Conservation (phyloP, 1,140 invertebrate genomes). For the Drosophila gunungcola region DNA sequence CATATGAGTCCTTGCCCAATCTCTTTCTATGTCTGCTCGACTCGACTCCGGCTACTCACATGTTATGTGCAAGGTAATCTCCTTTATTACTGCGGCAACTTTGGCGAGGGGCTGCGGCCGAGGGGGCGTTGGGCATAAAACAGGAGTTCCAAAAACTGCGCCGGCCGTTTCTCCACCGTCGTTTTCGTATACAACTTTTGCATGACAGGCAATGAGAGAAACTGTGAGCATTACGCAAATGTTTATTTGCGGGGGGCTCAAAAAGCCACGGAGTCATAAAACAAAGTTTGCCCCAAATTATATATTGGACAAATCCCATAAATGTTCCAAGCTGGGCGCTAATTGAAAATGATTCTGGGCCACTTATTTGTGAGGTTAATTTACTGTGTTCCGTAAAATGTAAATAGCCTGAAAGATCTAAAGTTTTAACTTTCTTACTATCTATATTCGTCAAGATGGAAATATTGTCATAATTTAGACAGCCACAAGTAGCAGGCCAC, state of each 20-base stretch:
- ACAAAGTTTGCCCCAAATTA: slow-evolving; percentile 73
- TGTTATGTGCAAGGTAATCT: slow-evolving; percentile 80
- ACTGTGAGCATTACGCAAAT: slow-evolving; percentile 76
- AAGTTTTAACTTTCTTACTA: no score
- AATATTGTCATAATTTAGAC: neutral
- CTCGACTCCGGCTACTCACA: slow-evolving; percentile 48
- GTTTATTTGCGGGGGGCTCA: slow-evolving; percentile 66
- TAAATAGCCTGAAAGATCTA: neutral
- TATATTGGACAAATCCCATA: slow-evolving; percentile 55
- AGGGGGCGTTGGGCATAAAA: slow-evolving; percentile 52
- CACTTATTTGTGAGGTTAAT: slow-evolving; percentile 1
- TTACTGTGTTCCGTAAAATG: neutral
- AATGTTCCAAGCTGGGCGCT: slow-evolving; percentile 42
- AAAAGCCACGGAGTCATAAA: slow-evolving; percentile 69
- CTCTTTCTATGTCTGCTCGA: slow-evolving; percentile 16
- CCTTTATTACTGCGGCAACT: slow-evolving; percentile 82
- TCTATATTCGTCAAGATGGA: neutral
- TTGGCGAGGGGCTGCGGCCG: slow-evolving; percentile 33
- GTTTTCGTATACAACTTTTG: slow-evolving; percentile 68
- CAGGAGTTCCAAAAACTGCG: slow-evolving; percentile 53
- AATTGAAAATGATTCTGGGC: slow-evolving; percentile 65
- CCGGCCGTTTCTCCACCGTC: slow-evolving; percentile 14
- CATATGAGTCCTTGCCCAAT: slow-evolving; percentile 42
- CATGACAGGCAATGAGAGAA: slow-evolving; percentile 66
- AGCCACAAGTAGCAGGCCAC: neutral